Evolutionary conservation across 2,888 invertebrate species (phyloP), one percentile per base, ranked within the genome.

Genomic region (Zonitis immaculata): DNA sequence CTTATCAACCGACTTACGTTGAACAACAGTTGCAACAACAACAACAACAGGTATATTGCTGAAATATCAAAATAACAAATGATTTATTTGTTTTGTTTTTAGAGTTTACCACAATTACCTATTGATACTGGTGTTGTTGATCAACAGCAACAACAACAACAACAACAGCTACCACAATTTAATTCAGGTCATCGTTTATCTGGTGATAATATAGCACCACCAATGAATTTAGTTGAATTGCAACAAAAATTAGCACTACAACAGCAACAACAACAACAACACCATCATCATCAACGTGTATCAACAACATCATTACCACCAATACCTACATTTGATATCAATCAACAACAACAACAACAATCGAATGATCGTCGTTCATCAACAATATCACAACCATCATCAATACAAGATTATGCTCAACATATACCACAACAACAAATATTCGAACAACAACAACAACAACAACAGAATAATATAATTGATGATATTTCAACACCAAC

Each of bases 181-280:
- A 42, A 26, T 42, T 7, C 39, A 25, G 57, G 52, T 18, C 66
- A 63, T 51, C 65, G 70, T 42, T 52, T 67, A 30, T 69, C 70
- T 6, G 63, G 58, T n/a, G 67, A 68, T 6, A 63, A 66, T 18
- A 56, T 65, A 12, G 64, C 67, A 1, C 70, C 73, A 1, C 67
- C 68, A 0, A 71, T 70, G 59, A 74, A 74, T 58, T 60, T 74
- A 16, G 69, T 66, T 16, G 73, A 74, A 59, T 59, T 74, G 39
- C 73, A 75, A 47, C 71, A 73, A 53, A 72, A 73, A 56, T 58
- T 74, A 42, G 69, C 70, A 0, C 74, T 74, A 54, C 73, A 71
- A 44, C 66, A 70, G 39, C 44, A 64, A 22, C 64, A 65, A 52
- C 50, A 51, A 6, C 44, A 47, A 6, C 30, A 30, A 5, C 28